Evolutionary conservation across 2,888 invertebrate species (phyloP), one percentile per base, ranked within the genome.

Genomic region (Malthinus seriepunctatus): DNA sequence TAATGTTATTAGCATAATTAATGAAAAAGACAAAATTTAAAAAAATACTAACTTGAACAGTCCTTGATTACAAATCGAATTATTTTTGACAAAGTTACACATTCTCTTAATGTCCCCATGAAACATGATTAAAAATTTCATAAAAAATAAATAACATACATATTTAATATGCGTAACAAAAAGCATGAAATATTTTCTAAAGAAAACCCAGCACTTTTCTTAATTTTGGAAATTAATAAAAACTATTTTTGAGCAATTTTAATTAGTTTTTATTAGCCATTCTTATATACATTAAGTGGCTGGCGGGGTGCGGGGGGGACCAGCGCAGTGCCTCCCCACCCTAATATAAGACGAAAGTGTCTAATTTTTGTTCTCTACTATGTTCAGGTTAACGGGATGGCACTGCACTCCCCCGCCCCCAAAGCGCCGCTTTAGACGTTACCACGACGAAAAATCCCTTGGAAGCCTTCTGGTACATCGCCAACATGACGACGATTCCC

Each of bases 401-500:
- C 78, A 78, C 79, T 78, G 78, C 76, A 77, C 77, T 74, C 67
- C 73, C 72, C 75, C 74, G 70, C 71, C 69, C 72, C 71, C 70
- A 67, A 65, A 59, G 67, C 67, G 65, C 65, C 64, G 60, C 50
- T 66, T 57, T 63, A 62, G 63, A 64, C 62, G 56, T 37, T 51
- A 56, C 63, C 14, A 63, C 65, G 65, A 65, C 66, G 65, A 67
- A 57, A 58, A 63, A 63, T 62, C 67, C 60, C 51, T 59, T 65
- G 58, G 59, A 56, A 39, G 52, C 51, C 53, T 56, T 52, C 51
- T 62, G 61, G 50, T 53, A 45, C 38, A 10, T 56, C 52, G 56
- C 60, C 54, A 56, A 38, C 14, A 58, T 71, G 60, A 81, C 89
- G 69, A 85, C 86, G 73, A 88, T 94, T 76, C 94, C 95, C 44